Conservation (phyloP, 2,888 invertebrate genomes). For the Endotricha flammealis region DNA sequence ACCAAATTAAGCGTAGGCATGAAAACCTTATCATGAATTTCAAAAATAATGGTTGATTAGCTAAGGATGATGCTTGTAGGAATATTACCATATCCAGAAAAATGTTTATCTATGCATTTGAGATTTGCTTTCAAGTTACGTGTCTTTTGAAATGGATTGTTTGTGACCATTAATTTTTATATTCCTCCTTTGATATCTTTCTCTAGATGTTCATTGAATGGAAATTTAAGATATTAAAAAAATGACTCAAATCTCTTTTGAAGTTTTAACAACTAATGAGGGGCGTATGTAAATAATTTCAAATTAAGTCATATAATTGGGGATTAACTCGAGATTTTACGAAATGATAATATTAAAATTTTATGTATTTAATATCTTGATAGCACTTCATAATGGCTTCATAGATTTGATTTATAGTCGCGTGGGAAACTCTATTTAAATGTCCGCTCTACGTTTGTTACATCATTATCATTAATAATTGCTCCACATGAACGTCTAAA, state of each 20-base stretch:
- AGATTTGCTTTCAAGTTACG: slow-evolving; percentile 51
- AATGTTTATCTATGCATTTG: no score
- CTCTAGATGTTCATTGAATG: slow-evolving; percentile 23
- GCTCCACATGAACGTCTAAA: no score
- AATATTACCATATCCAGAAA: no score
- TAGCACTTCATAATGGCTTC: slow-evolving; percentile 7
- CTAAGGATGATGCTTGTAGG: no score
- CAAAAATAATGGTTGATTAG: no score
- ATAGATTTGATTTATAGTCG: slow-evolving; percentile 8
- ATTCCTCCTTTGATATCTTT: slow-evolving; percentile 43
- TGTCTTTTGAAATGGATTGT: slow-evolving; percentile 56
- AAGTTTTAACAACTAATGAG: slow-evolving; percentile 5
- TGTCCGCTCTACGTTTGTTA: neutral
- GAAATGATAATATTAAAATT: slow-evolving; percentile 14
- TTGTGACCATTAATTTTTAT: slow-evolving; percentile 66
- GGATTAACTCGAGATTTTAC: slow-evolving; percentile 10
- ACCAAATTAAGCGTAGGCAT: no score
- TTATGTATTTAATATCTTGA: slow-evolving; percentile 8
- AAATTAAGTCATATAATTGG: slow-evolving; percentile 9
- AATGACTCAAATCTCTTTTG: neutral
- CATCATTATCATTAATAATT: neutral
- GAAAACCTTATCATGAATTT: no score
- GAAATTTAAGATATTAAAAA: slow-evolving; percentile 3
- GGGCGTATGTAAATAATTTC: slow-evolving; percentile 9
- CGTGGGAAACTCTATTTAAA: slow-evolving; percentile 8